Conservation (phyloP, 2,797 vertebrate species). For the Calcarius lapponicus region DNA sequence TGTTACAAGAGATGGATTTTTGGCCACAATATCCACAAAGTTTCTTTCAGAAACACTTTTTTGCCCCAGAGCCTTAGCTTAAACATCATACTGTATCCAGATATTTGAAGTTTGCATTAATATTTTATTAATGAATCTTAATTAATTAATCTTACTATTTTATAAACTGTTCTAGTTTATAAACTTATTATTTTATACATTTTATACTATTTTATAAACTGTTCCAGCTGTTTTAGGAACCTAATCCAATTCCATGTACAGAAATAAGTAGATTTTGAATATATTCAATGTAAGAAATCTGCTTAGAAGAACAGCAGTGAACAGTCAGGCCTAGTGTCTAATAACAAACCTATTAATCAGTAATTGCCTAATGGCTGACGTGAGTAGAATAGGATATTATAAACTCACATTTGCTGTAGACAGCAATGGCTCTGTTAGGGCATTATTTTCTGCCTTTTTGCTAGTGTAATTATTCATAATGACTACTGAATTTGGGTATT, state of each 20-base stretch:
- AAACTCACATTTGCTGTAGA: neutral
- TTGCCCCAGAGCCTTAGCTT: neutral
- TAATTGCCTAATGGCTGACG: neutral
- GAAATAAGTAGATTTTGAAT: neutral
- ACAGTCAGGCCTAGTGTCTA: neutral
- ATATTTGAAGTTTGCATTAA: neutral
- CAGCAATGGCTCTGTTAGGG: neutral
- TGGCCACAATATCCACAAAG: neutral
- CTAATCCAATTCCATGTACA: neutral
- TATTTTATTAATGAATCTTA: neutral
- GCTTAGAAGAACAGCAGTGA: neutral
- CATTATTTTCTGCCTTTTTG: neutral
- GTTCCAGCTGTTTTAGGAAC: neutral
- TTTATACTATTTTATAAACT: neutral
- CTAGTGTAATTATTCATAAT: neutral
- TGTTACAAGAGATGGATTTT: neutral
- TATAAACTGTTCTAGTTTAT: neutral
- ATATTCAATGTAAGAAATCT: neutral
- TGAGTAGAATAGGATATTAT: neutral
- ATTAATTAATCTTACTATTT: conserved; percentile 16
- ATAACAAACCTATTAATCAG: neutral
- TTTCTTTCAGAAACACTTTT: neutral
- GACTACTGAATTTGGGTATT: neutral
- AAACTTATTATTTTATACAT: neutral
- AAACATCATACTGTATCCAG: neutral